Evolutionary conservation across 2,797 vertebrate genomes (phyloP), one percentile per base, ranked within the genome.

Genomic region (Propithecus perrieri): DNA sequence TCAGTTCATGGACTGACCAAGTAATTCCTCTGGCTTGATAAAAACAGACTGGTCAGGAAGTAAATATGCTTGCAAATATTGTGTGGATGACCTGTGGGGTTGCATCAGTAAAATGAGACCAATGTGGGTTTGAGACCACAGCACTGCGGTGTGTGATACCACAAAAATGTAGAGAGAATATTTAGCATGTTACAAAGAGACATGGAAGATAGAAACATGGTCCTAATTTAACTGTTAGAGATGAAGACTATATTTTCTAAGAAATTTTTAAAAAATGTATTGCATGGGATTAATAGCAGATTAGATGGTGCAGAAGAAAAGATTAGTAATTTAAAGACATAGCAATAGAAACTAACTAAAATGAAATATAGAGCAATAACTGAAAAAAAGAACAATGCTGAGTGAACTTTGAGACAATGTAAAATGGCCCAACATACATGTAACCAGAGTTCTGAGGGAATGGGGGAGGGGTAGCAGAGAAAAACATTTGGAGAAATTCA

Each of bases 51-150:
- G 26, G 11, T 1, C 9, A 12, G n/a, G 41, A 59, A 75, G 10
- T 5, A 18, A 17, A 35, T 57, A 4, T 57, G 22, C 4, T 59
- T 35, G 2, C 59, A 48, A 35, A 30, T 1, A 26, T 5, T 10
- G n/a, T 2, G 3, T 13, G 35, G 41, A 7, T 3, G 13, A 41
- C 11, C 41, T 41, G n/a, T 15, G 1, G 0, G 4, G 24, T 30
- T 38, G 20, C 24, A 13, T 28, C 24, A 7, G 24, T 15, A 35
- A 17, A 46, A 63, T 2, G 41, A 28, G 14, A 48, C 5, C 14
- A 48, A 20, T 5, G 2, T 38, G 63, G 17, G 30, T 63, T n/a
- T 53, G 35, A 33, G 26, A 61, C 7, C 5, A 6, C 9, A 35
- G 35, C 38, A 28, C 38, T 5, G 14, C 63, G 61, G 10, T 33